A percentile compares a stretch with the other conserved stretches of the same genome.
These are phyloP conservation scores for Tenebrosternarchus preto DNA, from an alignment of 2,113 vertebrate genomes.

Conservation along the genomic window DNA sequence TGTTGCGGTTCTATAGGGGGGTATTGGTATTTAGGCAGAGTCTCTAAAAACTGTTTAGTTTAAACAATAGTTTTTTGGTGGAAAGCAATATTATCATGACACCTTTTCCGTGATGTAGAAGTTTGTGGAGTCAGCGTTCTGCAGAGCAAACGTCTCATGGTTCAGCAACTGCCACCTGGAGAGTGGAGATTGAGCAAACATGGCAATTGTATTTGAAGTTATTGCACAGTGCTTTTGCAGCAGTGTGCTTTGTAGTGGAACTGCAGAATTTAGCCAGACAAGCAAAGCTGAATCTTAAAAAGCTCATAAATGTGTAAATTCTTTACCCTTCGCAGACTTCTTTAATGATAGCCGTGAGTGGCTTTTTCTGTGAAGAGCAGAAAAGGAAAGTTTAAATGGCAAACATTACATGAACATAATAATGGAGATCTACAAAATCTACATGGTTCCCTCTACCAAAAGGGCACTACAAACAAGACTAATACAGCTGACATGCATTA, in stretches of 20 bases:
- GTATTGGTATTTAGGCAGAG: not conserved
- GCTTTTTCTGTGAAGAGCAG: slow-evolving; percentile 87
- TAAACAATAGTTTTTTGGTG: not conserved
- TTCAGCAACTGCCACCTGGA: slow-evolving; percentile 90
- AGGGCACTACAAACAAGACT: not conserved
- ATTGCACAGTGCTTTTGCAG: slow-evolving; percentile 4
- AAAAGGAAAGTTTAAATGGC: slow-evolving; percentile 59
- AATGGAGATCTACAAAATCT: not conserved
- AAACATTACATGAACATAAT: slow-evolving; percentile 18
- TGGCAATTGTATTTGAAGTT: not conserved
- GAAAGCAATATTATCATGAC: not conserved
- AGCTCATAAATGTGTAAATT: slow-evolving; percentile 37
- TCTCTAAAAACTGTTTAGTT: not conserved
- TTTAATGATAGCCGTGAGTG: slow-evolving; percentile 94
- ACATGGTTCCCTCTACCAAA: not conserved
- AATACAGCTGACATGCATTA: not conserved
- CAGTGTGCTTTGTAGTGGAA: not conserved
- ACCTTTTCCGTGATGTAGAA: slow-evolving; percentile 99
- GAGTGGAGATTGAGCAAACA: slow-evolving; percentile 57
- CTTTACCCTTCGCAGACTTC: slow-evolving; percentile 98
- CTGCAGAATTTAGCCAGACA: not conserved
- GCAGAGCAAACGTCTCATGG: slow-evolving; percentile 90
- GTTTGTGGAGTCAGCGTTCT: slow-evolving; percentile 90
- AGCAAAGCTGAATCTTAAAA: slow-evolving; percentile 2
- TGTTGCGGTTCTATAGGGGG: slow-evolving; percentile 88